These are phyloP conservation scores for Mormyrus lacerda DNA, from an alignment of 2,113 vertebrate species.

Conservation along the genomic window DNA sequence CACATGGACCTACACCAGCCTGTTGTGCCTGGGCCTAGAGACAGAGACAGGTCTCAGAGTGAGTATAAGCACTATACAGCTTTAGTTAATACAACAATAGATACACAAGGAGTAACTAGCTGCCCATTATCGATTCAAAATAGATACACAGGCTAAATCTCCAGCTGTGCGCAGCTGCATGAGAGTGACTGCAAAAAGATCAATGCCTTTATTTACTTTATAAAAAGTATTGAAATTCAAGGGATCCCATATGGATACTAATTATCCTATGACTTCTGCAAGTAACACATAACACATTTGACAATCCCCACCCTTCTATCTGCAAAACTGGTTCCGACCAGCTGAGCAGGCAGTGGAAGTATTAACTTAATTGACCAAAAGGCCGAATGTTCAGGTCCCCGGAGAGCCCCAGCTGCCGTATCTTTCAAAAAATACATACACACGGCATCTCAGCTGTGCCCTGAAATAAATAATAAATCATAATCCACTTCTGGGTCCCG, in stretches of 20 bases:
- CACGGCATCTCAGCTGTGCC: background rate
- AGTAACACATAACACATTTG: background rate
- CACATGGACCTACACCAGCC: background rate
- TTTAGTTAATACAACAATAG: background rate
- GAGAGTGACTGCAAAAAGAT: background rate
- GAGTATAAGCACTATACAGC: background rate
- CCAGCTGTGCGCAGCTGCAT: background rate
- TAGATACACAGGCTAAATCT: background rate
- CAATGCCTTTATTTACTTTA: background rate
- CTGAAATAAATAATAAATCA: constrained; percentile 12
- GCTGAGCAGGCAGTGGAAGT: background rate
- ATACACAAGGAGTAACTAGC: background rate
- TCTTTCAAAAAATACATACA: background rate
- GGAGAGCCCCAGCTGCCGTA: background rate
- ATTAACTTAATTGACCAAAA: background rate
- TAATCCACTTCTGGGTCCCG: background rate
- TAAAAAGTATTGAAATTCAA: background rate
- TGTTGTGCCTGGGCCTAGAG: background rate
- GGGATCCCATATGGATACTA: background rate
- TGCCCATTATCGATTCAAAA: background rate
- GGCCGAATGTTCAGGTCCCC: background rate
- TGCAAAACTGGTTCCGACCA: background rate
- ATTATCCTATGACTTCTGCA: background rate
- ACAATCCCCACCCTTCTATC: background rate
- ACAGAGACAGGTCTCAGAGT: background rate